Conservation (phyloP, 92 coral and sea anemone species). For the Isaurus tuberculatus region DNA sequence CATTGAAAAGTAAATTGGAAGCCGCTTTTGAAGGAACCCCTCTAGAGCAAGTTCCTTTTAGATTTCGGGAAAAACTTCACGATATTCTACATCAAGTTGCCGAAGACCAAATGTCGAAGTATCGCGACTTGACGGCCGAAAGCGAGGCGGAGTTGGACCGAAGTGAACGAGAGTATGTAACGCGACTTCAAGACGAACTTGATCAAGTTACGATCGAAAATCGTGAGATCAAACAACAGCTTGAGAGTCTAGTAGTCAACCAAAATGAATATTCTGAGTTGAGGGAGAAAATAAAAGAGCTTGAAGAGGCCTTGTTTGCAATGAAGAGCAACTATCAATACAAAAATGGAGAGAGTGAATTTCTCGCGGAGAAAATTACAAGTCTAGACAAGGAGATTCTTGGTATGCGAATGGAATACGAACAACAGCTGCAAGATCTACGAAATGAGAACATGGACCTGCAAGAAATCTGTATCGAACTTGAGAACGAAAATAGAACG, state of each 20-base stretch:
- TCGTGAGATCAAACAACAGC: slow-evolving; percentile 67
- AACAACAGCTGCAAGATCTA: slow-evolving; percentile 76
- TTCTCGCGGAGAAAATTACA: slow-evolving; percentile 83
- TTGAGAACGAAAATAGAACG: slow-evolving; percentile 70
- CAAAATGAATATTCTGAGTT: slow-evolving; percentile 78
- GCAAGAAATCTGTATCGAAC: slow-evolving; percentile 76
- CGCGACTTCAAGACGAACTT: slow-evolving; percentile 68
- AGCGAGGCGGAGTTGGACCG: slow-evolving; percentile 66
- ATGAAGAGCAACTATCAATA: slow-evolving; percentile 85
- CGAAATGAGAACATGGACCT: slow-evolving; percentile 82
- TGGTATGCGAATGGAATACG: slow-evolving; percentile 83
- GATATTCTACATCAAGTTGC: slow-evolving; percentile 88
- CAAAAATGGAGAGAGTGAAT: slow-evolving; percentile 93
- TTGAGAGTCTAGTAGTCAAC: slow-evolving; percentile 61
- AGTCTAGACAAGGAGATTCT: slow-evolving; percentile 82
- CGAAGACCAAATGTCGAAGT: slow-evolving; percentile 79
- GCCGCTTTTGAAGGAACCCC: slow-evolving; percentile 94
- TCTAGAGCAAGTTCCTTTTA: slow-evolving; percentile 86
- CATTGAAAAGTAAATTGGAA: slow-evolving; percentile 81
- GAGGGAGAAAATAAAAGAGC: slow-evolving; percentile 69
- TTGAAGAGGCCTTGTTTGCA: slow-evolving; percentile 74
- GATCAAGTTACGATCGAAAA: slow-evolving; percentile 78
- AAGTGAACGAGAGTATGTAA: slow-evolving; percentile 68
- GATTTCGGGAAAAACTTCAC: slow-evolving; percentile 87
- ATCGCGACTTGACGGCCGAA: slow-evolving; percentile 71